A percentile compares a stretch with the other conserved stretches of the same genome.
phyloP scores from a whole-genome alignment of 2,888 invertebrate genomes.

The Tetragnatha montana region DNA sequence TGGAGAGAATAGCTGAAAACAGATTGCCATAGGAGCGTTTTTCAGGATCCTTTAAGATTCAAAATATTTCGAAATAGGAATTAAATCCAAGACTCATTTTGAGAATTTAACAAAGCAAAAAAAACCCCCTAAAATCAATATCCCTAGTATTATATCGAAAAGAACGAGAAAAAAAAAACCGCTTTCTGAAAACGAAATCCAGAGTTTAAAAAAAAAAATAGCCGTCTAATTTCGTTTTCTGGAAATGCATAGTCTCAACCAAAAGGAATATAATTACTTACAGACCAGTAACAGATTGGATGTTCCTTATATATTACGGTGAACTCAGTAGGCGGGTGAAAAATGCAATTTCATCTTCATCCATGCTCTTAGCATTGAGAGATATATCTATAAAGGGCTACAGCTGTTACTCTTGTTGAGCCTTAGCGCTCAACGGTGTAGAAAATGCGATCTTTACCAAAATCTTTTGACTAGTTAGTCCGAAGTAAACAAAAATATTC shows the following conservation, averaged over 20 bases:
- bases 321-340: constrained; percentile 30
- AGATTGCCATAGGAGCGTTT: not conserved
- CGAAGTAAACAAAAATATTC: constrained; percentile 70
- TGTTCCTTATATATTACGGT: constrained; percentile 20
- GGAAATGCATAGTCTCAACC: constrained; percentile 63
- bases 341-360: constrained; percentile 64
- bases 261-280: constrained; percentile 70
- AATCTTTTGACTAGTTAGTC: constrained; percentile 63
- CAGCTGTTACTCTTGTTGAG: constrained; percentile 67
- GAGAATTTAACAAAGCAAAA: constrained; percentile 17
- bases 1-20: not conserved
- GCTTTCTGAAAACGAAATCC: constrained; percentile 4
- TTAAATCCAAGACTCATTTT: constrained; percentile 29
- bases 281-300: constrained; percentile 64
- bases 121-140: constrained; percentile 45
- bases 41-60: not conserved
- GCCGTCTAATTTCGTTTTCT: constrained; percentile 66
- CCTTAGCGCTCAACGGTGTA: constrained; percentile 48
- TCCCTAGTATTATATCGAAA: constrained; percentile 24
- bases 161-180: constrained; percentile 20
- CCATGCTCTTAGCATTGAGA: constrained; percentile 1
- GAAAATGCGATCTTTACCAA: constrained; percentile 69
- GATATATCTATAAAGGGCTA: constrained; percentile 48
- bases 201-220: constrained; percentile 25
- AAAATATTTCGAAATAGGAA: constrained; percentile 27